phyloP scores from a whole-genome alignment of 2,888 invertebrate genomes.

The Scaptodrosophila latifasciaeformis region DNA sequence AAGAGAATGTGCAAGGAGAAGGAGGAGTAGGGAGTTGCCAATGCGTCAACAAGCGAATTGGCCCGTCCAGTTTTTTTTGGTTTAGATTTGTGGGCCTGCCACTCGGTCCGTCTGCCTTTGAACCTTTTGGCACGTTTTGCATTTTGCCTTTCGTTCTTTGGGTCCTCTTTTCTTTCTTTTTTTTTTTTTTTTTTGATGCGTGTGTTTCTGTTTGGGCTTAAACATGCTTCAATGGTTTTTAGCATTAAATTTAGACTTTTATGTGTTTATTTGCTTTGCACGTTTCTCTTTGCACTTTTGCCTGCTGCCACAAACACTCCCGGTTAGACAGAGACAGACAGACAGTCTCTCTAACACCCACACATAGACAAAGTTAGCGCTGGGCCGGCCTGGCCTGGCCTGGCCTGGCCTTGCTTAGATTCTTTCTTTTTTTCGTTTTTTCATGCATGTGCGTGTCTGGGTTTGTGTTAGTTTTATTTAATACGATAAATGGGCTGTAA shows the following conservation, averaged over 20 bases:
- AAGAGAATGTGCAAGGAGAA: background rate
- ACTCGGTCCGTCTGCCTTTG: slow-evolving; percentile 12
- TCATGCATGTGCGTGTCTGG: slow-evolving; percentile 13
- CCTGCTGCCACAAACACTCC: background rate
- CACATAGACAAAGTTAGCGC: no score
- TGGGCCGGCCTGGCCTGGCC: no score
- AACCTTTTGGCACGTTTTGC: background rate
- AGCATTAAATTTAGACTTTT: slow-evolving; percentile 63
- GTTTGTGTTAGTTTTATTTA: slow-evolving; percentile 54
- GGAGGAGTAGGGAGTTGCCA: slow-evolving; percentile 2
- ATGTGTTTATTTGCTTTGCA: slow-evolving; percentile 64
- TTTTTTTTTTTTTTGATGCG: background rate
- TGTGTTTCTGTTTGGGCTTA: slow-evolving; percentile 8
- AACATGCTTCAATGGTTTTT: slow-evolving; percentile 58
- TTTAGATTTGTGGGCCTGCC: no score
- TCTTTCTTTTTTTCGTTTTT: slow-evolving; percentile 46
- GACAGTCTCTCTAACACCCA: no score
- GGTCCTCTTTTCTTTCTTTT: background rate
- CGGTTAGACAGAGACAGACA: no score
- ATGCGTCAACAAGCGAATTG: slow-evolving; percentile 39
- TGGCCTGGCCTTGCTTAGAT: no score
- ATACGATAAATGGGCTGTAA: slow-evolving; percentile 62
- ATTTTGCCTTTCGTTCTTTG: background rate
- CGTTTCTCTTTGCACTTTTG: slow-evolving; percentile 41
- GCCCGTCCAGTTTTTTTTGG: slow-evolving; percentile 12